Evolutionary conservation across 1,140 invertebrate species (phyloP).

Genomic region (Cylas formicarius): DNA sequence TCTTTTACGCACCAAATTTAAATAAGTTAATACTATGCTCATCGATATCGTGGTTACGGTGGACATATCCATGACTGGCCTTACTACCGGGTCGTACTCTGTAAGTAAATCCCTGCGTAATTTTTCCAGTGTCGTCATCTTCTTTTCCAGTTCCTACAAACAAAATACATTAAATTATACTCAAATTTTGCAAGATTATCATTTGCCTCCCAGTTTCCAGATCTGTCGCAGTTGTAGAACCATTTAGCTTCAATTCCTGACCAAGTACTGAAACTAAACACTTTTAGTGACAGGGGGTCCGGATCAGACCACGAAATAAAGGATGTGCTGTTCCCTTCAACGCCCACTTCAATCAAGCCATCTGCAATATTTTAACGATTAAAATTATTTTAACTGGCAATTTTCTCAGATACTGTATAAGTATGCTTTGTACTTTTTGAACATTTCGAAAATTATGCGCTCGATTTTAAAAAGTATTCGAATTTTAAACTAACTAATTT

Average conservation of each 20-base stretch:
- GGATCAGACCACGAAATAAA: conserved; percentile 49
- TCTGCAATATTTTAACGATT: too few relatives aligned
- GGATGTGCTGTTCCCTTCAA: conserved; percentile 46
- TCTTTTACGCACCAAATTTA: conserved; percentile 28
- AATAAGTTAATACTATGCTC: conserved; percentile 21
- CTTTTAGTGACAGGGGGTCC: conserved; percentile 46
- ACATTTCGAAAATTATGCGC: too few relatives aligned
- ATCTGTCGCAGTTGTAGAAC: conserved; percentile 48
- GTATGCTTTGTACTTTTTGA: too few relatives aligned
- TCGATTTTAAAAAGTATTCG: too few relatives aligned
- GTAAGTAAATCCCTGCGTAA: conserved; percentile 31
- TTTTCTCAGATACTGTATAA: too few relatives aligned
- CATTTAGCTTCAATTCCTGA: conserved; percentile 51
- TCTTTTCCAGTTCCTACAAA: conserved; percentile 31
- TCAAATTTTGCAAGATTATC: conserved; percentile 6
- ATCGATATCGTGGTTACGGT: conserved; percentile 27
- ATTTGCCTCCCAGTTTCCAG: conserved; percentile 23
- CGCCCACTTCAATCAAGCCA: conserved; percentile 49
- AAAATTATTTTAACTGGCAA: too few relatives aligned
- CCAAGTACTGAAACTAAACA: conserved; percentile 55
- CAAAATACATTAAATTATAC: conserved; percentile 10
- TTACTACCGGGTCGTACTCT: conserved; percentile 34
- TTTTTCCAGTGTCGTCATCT: conserved; percentile 29
- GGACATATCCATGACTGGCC: conserved; percentile 26
- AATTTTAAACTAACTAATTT: too few relatives aligned